Evolutionary conservation across 2,888 invertebrate species (phyloP), one percentile per base, ranked within the genome.

Genomic region (Drosophila parthenogenetica): DNA sequence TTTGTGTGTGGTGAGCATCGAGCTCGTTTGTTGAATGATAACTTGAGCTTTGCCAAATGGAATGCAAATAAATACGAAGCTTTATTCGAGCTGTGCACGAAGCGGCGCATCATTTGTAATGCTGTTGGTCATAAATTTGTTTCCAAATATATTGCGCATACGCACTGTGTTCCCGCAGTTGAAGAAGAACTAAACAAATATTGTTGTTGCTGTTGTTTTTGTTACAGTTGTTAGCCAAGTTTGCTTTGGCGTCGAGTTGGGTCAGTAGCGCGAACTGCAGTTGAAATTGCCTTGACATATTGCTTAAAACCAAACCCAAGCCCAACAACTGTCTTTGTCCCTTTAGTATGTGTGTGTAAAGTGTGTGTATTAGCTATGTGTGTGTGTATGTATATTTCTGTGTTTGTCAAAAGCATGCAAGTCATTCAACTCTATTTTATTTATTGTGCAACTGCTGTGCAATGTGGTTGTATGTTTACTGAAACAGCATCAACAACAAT

Each of bases 361-460:
- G n/a, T n/a, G n/a, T n/a, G n/a, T n/a, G n/a, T n/a, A n/a, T n/a
- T n/a, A n/a, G n/a, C n/a, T n/a, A n/a, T 14, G 7, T 39, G 35
- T 46, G n/a, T 43, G 32, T 22, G 14, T 54, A 16, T 49, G 62
- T 42, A 35, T 55, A 48, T 58, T 25, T 48, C 59, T 48, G 46
- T 67, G 69, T 77, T 76, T 79, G 75, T 77, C 77, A 79, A 77
- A 77, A 66, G 73, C 80, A 77, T 73, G 66, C 77, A 78, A 81
- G 81, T 79, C 81, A 79, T 81, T 79, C 81, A 81, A 81, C 81
- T 81, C 79, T 72, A 81, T 71, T 75, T 79, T 81, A 79, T 81
- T 81, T 81, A 79, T 79, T 81, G 73, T 74, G 43, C 63, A 67
- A 77, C 77, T 77, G 69, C 69, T 77, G 59, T 72, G 66, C 61